These are phyloP conservation scores for Ypsolopha sequella DNA, from an alignment of 2,888 invertebrate genomes.

Conservation along the genomic window DNA sequence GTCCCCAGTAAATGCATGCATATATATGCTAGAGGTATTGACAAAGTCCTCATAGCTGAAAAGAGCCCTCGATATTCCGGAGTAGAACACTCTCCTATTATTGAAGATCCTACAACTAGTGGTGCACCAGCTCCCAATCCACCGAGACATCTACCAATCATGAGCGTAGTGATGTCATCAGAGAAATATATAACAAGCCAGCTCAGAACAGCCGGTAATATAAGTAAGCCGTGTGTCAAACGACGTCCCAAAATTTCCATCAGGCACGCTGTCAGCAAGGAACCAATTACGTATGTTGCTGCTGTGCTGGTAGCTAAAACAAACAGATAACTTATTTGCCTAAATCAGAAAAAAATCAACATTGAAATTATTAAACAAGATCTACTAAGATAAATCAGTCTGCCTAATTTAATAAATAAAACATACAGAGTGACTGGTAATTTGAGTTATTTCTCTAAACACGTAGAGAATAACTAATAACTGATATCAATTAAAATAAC, in stretches of 20 bases:
- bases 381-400: too few relatives aligned
- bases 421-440: too few relatives aligned
- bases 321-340: too few relatives aligned
- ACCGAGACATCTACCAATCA: background rate
- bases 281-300: background rate
- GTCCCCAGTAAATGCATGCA: background rate
- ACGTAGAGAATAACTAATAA: too few relatives aligned
- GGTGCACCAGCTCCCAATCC: background rate
- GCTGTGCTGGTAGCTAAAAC: too few relatives aligned
- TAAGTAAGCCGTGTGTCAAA: background rate
- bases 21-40: background rate
- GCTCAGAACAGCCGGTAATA: background rate
- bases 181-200: background rate
- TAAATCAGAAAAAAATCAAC: too few relatives aligned
- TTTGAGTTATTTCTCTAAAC: too few relatives aligned
- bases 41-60: background rate
- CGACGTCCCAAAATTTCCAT: background rate
- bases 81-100: background rate
- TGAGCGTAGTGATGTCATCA: background rate
- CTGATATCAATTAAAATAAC: too few relatives aligned
- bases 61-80: background rate
- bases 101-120: background rate
- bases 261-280: background rate
- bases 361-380: too few relatives aligned
- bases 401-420: too few relatives aligned